Conservation (phyloP, 2,113 vertebrate genomes). For the Salvelinus alpinus region DNA sequence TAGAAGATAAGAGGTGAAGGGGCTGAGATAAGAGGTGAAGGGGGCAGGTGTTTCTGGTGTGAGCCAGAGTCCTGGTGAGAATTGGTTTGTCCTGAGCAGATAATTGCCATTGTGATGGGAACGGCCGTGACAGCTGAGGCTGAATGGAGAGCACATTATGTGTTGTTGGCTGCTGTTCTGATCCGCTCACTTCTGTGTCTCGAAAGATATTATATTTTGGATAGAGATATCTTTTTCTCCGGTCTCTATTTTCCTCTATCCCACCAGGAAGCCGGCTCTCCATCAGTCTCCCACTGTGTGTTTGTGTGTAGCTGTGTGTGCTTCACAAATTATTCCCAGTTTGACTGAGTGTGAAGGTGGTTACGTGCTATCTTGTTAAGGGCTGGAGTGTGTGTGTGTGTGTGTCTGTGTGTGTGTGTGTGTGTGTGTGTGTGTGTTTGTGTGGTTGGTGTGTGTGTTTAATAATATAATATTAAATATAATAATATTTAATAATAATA, state of each 20-base stretch:
- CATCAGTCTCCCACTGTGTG: background rate
- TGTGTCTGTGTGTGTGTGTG: background rate
- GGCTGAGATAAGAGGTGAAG: background rate
- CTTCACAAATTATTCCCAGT: background rate
- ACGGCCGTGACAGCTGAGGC: background rate
- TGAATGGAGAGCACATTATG: too few relatives aligned
- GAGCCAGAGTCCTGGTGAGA: constrained; percentile 2
- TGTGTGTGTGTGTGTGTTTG: constrained; percentile 10
- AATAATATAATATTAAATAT: too few relatives aligned
- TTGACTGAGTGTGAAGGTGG: background rate
- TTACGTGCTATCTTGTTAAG: background rate
- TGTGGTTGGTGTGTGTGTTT: background rate
- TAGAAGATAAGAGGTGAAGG: too few relatives aligned
- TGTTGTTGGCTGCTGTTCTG: too few relatives aligned
- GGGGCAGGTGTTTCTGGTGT: background rate
- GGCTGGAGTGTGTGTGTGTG: background rate
- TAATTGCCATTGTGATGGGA: constrained; percentile 4
- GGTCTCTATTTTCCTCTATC: too few relatives aligned
- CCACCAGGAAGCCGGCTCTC: background rate
- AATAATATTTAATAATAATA: too few relatives aligned
- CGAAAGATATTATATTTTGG: too few relatives aligned
- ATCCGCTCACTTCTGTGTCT: too few relatives aligned
- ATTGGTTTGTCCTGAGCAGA: constrained; percentile 18
- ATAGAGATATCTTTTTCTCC: too few relatives aligned
- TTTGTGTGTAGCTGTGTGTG: background rate